Evolutionary conservation across 2,113 vertebrate species (phyloP).

Genomic region (Catharus minimus): DNA sequence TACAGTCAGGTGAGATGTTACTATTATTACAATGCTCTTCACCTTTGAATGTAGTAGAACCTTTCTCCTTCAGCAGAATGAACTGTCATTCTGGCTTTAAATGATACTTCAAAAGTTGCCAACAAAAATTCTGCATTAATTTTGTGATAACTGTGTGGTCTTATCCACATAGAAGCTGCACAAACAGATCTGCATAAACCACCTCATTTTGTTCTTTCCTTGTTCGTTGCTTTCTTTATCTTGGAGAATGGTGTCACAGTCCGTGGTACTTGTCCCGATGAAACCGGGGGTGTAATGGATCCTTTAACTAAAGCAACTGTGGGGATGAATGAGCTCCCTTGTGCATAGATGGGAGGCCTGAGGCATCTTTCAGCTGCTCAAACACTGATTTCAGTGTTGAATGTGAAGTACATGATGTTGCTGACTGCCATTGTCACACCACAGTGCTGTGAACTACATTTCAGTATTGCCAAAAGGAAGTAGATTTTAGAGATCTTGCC

Average conservation of each 20-base stretch:
- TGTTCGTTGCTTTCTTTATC: neutral
- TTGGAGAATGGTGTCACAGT: neutral
- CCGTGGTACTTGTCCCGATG: neutral
- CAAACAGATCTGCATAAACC: neutral
- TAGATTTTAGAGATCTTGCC: neutral
- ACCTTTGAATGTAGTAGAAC: neutral
- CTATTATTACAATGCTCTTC: neutral
- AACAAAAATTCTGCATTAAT: neutral
- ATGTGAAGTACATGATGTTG: neutral
- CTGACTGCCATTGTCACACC: neutral
- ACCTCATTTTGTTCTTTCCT: neutral
- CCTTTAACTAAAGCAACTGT: neutral
- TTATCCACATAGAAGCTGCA: rapidly evolving
- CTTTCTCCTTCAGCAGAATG: neutral
- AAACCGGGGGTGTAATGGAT: neutral
- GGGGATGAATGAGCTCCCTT: neutral
- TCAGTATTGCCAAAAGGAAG: neutral
- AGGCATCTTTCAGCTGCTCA: neutral
- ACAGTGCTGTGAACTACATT: neutral
- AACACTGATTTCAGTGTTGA: neutral
- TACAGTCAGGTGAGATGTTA: neutral
- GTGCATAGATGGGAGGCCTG: neutral
- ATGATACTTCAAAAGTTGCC: neutral
- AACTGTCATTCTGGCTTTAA: neutral
- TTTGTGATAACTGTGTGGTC: neutral